Evolutionary conservation across 1,140 invertebrate genomes (phyloP), one percentile per base, ranked within the genome.

Genomic region (Sipha flava): DNA sequence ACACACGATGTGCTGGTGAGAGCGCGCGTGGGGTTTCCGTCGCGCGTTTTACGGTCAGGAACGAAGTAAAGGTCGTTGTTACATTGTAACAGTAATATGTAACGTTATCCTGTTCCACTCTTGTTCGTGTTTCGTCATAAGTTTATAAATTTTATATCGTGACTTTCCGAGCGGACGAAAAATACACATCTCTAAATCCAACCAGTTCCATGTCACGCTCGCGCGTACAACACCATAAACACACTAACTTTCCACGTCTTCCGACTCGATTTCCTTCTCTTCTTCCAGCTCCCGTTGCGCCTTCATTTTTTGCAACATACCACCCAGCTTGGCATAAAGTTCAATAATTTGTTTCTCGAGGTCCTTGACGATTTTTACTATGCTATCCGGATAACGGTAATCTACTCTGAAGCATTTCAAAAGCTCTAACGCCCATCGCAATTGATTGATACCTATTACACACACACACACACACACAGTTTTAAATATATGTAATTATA

Each of bases 401-500:
- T 75, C 70, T 0, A 52, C 29, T 23, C 34, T 54, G 6, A 75
- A 14, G 6, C 47, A 54, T 54, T 37, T 75, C 47, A 75, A 16
- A 18, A 75, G 54, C 31, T 75, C 70, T 23, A 75, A 54, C 10
- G 70, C 70, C 70, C 70, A 75, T 37, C 54, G 47, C 1, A 75
- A 21, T 37, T 75, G 70, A 54, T 49, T 75, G 3, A 75, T 54
- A 12, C 70, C 70, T 70, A 29, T 18, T 26, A 43, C 0, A 34
- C 31, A 14, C 26, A 57, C 14, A 57, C 14, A 43, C 40, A 43
- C 14, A 43, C 14, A 10, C 14, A 12, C 9, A 9, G n/a, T n/a
- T n/a, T n/a, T n/a, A 40, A 6, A 10, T 40, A 40, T 40, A 6
- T 40, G 10, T 10, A 40, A 40, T 40, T 6, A 40, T 40, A 40